These are phyloP conservation scores for Embiotoca jacksoni DNA, from an alignment of 2,113 vertebrate genomes.

Conservation along the genomic window DNA sequence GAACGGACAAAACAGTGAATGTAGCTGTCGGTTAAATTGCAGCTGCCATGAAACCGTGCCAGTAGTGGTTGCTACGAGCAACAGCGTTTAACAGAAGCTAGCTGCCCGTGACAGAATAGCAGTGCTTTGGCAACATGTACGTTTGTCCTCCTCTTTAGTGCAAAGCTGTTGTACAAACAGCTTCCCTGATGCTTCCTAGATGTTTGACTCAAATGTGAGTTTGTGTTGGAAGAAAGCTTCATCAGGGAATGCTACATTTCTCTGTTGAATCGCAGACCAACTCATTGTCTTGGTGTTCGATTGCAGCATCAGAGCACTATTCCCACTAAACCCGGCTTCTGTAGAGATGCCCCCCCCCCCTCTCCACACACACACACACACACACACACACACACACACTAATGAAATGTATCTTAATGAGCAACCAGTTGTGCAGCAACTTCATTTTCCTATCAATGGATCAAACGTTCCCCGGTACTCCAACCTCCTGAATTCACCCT, in stretches of 20 bases:
- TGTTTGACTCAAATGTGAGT: background rate
- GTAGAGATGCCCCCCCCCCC: too few species aligned
- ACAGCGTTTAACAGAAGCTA: background rate
- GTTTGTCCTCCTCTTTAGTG: background rate
- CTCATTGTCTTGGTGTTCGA: background rate
- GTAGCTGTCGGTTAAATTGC: background rate
- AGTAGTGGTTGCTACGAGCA: background rate
- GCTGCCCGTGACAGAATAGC: background rate
- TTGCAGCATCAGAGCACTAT: too few species aligned
- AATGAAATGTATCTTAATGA: too few species aligned
- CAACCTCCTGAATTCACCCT: too few species aligned
- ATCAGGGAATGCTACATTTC: background rate
- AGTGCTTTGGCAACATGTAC: background rate
- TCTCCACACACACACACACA: too few species aligned
- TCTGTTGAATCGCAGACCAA: background rate
- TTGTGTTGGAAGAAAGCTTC: background rate
- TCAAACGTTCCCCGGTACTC: too few species aligned
- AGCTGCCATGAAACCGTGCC: background rate
- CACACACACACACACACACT: too few species aligned
- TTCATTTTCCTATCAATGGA: too few species aligned
- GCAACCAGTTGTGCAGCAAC: too few species aligned
- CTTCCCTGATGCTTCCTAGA: background rate
- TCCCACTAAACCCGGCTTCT: too few species aligned
- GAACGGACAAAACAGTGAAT: background rate
- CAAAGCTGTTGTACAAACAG: slow-evolving; percentile 6